Evolutionary conservation across 2,797 vertebrate species (phyloP).

Genomic region (Pipistrellus pipistrellus): DNA sequence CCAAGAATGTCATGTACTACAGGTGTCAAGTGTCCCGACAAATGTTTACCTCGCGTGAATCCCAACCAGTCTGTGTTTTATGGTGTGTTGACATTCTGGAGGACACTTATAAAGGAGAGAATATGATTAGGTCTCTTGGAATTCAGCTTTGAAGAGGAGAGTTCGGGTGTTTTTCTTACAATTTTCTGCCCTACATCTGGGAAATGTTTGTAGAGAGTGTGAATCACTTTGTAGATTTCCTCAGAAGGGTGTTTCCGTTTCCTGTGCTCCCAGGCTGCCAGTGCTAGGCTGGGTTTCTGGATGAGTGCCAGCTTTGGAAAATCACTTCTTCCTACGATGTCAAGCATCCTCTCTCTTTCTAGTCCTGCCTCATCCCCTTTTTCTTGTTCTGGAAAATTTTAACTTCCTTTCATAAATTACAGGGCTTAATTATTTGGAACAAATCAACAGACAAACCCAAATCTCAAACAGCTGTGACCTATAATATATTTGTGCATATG

Average conservation of each 20-base stretch:
- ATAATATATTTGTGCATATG: background rate
- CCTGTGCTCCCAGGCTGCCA: background rate
- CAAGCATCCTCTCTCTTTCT: background rate
- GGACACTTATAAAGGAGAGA: background rate
- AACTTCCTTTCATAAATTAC: background rate
- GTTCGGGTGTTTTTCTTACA: background rate
- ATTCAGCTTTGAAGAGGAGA: slow-evolving; percentile 38
- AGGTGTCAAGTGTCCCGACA: slow-evolving; percentile 3
- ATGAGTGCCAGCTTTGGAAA: background rate
- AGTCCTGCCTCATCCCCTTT: background rate
- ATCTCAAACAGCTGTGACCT: background rate
- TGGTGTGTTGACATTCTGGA: background rate
- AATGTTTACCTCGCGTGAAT: background rate
- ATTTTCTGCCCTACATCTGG: slow-evolving; percentile 38
- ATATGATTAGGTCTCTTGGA: slow-evolving; percentile 29
- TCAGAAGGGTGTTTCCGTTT: slow-evolving; percentile 31
- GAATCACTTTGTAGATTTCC: slow-evolving; percentile 56
- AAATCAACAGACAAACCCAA: background rate
- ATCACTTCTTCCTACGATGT: background rate
- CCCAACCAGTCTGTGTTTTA: background rate
- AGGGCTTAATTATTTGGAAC: background rate
- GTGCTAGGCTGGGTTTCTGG: background rate
- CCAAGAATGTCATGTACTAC: background rate
- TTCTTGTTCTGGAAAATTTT: background rate
- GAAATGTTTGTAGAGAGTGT: slow-evolving; percentile 29